phyloP scores from a whole-genome alignment of 2,797 vertebrate genomes.

The Varecia variegata region DNA sequence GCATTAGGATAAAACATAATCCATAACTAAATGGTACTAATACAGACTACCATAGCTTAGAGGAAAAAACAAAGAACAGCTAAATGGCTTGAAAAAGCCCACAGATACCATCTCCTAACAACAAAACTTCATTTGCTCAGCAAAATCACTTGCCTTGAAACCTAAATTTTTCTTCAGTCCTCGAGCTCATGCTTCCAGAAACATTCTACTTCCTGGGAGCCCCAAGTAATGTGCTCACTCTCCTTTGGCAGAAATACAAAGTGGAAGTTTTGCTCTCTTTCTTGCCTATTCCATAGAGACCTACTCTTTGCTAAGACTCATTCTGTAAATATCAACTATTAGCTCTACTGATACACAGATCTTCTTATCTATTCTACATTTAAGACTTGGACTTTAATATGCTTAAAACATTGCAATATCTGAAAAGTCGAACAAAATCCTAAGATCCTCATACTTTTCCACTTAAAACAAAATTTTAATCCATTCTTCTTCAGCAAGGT shows the following conservation, averaged over 20 bases:
- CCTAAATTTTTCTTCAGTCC: not conserved
- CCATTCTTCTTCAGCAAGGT: not conserved
- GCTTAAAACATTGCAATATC: not conserved
- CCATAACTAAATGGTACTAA: not conserved
- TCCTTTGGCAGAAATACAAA: not conserved
- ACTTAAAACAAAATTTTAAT: slow-evolving; percentile 10
- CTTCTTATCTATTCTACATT: not conserved
- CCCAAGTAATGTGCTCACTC: not conserved
- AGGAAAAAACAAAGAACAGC: not conserved
- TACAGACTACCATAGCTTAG: not conserved
- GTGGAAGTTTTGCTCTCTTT: not conserved
- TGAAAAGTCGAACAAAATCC: slow-evolving; percentile 7
- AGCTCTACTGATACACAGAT: not conserved
- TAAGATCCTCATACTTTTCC: not conserved
- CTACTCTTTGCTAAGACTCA: not conserved
- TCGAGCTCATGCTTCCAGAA: not conserved
- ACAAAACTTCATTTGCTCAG: not conserved
- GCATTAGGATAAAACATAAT: slow-evolving; percentile 30
- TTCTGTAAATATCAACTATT: not conserved
- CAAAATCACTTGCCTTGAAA: not conserved
- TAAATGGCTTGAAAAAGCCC: not conserved
- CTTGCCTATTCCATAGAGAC: not conserved
- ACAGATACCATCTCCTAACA: not conserved
- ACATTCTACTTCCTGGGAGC: not conserved
- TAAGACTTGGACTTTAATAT: not conserved